A percentile compares a stretch with the other conserved stretches of the same genome.
Conservation (phyloP, 2,113 vertebrate genomes). For the Ammospiza nelsoni region DNA sequence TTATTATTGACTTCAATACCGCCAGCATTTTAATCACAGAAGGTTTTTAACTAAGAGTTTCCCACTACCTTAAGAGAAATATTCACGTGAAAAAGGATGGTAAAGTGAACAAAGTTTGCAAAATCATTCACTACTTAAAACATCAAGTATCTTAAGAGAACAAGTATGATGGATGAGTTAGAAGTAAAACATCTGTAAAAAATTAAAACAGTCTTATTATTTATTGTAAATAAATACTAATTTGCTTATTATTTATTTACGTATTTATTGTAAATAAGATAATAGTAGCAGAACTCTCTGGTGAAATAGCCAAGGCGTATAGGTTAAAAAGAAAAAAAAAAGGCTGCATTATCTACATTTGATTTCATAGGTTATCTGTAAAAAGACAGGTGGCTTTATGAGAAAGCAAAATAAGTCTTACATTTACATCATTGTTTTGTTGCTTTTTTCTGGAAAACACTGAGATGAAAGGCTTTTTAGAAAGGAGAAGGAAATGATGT, state of each 20-base stretch:
- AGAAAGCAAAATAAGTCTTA: background rate
- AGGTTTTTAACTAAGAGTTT: background rate
- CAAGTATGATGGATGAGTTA: accelerated
- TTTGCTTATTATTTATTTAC: background rate
- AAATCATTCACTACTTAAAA: background rate
- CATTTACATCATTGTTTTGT: background rate
- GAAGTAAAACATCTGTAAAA: background rate
- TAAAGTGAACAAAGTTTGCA: background rate
- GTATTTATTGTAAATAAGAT: background rate
- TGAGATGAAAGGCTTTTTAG: background rate
- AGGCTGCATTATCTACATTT: background rate
- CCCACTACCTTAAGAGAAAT: background rate
- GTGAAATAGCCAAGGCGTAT: background rate
- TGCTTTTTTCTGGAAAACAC: background rate
- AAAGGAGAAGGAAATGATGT: background rate
- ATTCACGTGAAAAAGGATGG: background rate
- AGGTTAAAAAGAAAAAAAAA: background rate
- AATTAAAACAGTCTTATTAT: background rate
- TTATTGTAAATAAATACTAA: background rate
- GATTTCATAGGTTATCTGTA: background rate
- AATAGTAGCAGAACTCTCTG: background rate
- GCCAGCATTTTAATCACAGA: background rate
- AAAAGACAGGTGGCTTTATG: background rate
- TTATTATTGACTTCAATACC: background rate
- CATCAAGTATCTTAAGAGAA: background rate